These are phyloP conservation scores for Caenorhabditis sp. DNA, from an alignment of 2,888 invertebrate genomes.

Conservation along the genomic window DNA sequence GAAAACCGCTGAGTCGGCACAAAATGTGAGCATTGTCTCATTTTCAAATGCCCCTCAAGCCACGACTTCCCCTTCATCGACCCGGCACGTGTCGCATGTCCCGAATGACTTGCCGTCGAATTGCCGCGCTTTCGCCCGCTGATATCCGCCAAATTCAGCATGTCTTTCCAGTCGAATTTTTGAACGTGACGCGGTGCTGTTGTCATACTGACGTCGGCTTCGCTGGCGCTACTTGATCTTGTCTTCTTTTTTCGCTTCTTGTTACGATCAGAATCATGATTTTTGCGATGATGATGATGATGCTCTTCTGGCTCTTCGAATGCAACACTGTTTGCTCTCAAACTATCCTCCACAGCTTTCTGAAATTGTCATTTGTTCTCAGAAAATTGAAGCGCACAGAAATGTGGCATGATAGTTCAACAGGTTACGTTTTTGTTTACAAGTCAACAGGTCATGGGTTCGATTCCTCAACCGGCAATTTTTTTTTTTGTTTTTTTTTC, in stretches of 20 bases:
- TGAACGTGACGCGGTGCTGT: constrained; percentile 53
- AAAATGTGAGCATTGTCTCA: constrained; percentile 89
- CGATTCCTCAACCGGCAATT: too few relatives aligned
- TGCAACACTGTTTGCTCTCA: constrained; percentile 38
- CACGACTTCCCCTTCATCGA: constrained; percentile 74
- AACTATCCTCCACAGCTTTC: constrained; percentile 43
- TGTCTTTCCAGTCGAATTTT: constrained; percentile 57
- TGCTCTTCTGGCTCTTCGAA: constrained; percentile 18
- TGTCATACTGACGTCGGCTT: constrained; percentile 22
- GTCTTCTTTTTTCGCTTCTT: constrained; percentile 32
- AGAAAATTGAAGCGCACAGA: not conserved
- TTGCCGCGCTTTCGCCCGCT: constrained; percentile 39
- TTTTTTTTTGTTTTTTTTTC: too few relatives aligned
- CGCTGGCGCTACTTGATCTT: constrained; percentile 15
- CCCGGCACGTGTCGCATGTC: constrained; percentile 29
- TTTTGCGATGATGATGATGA: not conserved
- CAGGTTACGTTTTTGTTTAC: too few relatives aligned
- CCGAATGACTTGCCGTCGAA: constrained; percentile 38
- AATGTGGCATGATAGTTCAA: too few relatives aligned
- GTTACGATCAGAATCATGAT: not conserved
- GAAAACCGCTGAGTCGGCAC: constrained; percentile 73
- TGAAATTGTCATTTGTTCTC: constrained; percentile 6
- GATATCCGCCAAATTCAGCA: constrained; percentile 47
- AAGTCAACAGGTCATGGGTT: too few relatives aligned
- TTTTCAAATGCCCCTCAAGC: constrained; percentile 92